Evolutionary conservation across 2,113 vertebrate species (phyloP), one percentile per base, ranked within the genome.

Genomic region (Galemys pyrenaicus): DNA sequence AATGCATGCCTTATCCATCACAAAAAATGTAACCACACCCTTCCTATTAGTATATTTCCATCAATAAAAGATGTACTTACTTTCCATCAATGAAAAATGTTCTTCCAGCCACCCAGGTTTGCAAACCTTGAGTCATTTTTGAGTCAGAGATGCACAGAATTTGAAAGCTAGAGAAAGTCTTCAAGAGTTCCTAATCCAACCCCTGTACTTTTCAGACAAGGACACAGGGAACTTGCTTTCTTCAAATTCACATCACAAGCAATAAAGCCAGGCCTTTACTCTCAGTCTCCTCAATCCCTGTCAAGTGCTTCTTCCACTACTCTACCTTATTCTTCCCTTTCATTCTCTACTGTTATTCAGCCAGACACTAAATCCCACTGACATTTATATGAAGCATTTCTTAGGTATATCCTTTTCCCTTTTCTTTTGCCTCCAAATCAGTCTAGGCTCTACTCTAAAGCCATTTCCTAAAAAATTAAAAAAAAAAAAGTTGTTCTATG

Each of bases 71-170:
- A 91, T 92, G 46, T 71, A 39, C 56, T 91, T 71, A 39, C 56
- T 91, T 71, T 77, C 28, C 22, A 24, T 82, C 37, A 51, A 10
- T 67, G 70, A 87, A 75, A 89, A 37, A 83, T 92, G 35, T 74
- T 86, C 71, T 92, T 79, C 46, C 71, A 39, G 24, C 15, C 9
- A 67, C n/a, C 9, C 49, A 70, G 37, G 30, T 28, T 60, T 82
- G n/a, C 10, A 46, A 58, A 17, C 58, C 89, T 81, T 85, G 87
- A 96, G 68, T 93, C 84, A 92, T 46, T 71, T 82, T 67, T 87
- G 89, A 81, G 71, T 96, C 94, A 94, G 75, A 75, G 39, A 54
- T 77, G 56, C 44, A 9, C 19, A n/a, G 51, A 54, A 32, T 56
- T 77, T 85, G 22, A 87, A 30, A 92, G 28, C 64, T 64, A 44